Conservation (phyloP, 1,140 invertebrate genomes). For the Drosophila baimaii region DNA sequence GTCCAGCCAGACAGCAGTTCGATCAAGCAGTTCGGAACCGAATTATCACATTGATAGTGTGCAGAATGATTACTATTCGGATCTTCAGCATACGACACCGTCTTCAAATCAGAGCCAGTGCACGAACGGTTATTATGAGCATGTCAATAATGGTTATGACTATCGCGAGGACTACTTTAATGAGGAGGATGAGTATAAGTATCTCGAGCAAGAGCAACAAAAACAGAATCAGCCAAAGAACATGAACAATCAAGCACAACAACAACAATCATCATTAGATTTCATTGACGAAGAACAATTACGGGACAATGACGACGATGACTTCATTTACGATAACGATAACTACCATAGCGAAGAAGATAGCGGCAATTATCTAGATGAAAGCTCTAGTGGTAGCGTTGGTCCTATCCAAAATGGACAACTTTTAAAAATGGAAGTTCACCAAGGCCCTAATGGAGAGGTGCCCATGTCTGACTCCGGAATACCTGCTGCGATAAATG, state of each 20-base stretch:
- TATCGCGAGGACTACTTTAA: constrained; percentile 84
- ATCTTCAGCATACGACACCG: constrained; percentile 79
- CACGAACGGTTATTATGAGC: constrained; percentile 81
- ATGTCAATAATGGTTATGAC: constrained; percentile 71
- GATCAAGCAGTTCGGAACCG: constrained; percentile 30
- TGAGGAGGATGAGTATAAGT: constrained; percentile 82
- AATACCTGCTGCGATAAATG: neutral
- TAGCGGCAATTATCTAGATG: constrained; percentile 81
- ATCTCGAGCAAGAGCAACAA: constrained; percentile 79
- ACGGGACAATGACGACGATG: constrained; percentile 59
- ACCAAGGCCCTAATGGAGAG: constrained; percentile 8
- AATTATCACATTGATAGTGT: constrained; percentile 75
- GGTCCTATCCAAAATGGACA: constrained; percentile 42
- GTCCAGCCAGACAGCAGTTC: neutral
- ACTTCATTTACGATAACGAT: constrained; percentile 71
- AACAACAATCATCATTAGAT: constrained; percentile 62
- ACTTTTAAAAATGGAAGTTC: constrained; percentile 8
- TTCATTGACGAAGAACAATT: constrained; percentile 50
- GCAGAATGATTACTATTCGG: constrained; percentile 77
- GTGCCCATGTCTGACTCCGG: neutral
- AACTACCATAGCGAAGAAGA: constrained; percentile 78
- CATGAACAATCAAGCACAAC: constrained; percentile 59
- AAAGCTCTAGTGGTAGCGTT: constrained; percentile 77
- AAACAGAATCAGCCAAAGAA: constrained; percentile 31
- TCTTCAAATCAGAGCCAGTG: constrained; percentile 70